Conservation (phyloP, 2,888 invertebrate genomes). For the Eretmocerus hayati region DNA sequence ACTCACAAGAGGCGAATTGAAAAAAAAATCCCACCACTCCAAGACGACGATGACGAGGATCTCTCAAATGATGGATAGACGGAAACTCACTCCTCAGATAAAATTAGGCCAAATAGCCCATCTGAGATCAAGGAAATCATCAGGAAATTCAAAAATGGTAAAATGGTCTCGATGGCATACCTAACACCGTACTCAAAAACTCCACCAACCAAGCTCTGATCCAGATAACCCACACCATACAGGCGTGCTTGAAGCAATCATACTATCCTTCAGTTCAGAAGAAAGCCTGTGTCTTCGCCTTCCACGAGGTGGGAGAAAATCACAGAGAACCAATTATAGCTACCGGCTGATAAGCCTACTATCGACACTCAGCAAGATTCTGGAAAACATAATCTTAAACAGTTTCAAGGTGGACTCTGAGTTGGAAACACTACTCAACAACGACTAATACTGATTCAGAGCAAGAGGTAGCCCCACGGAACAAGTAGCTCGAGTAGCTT, state of each 20-base stretch:
- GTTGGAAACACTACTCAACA: too few relatives aligned
- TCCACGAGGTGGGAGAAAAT: too few relatives aligned
- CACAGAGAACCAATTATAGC: too few relatives aligned
- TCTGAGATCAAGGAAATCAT: not conserved
- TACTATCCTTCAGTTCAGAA: too few relatives aligned
- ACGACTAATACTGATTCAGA: too few relatives aligned
- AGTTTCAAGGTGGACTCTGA: too few relatives aligned
- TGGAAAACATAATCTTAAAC: not conserved
- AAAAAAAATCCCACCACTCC: not conserved
- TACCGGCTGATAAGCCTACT: not conserved
- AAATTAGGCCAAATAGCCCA: not conserved
- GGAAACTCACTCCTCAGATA: not conserved
- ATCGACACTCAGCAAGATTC: not conserved
- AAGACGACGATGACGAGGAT: not conserved
- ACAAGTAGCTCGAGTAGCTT: too few relatives aligned
- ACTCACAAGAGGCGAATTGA: not conserved
- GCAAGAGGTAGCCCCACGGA: too few relatives aligned
- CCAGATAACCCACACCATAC: not conserved
- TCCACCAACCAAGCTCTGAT: not conserved
- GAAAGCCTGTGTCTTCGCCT: too few relatives aligned
- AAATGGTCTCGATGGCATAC: not conserved
- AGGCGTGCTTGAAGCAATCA: too few relatives aligned
- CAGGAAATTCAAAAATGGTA: not conserved
- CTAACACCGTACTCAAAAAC: not conserved
- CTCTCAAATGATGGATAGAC: not conserved